Percentiles rank a stretch among this genome's conserved stretches.
These are phyloP conservation scores for Zaprionus kolodkinae DNA, from an alignment of 1,140 invertebrate species.

Conservation along the genomic window DNA sequence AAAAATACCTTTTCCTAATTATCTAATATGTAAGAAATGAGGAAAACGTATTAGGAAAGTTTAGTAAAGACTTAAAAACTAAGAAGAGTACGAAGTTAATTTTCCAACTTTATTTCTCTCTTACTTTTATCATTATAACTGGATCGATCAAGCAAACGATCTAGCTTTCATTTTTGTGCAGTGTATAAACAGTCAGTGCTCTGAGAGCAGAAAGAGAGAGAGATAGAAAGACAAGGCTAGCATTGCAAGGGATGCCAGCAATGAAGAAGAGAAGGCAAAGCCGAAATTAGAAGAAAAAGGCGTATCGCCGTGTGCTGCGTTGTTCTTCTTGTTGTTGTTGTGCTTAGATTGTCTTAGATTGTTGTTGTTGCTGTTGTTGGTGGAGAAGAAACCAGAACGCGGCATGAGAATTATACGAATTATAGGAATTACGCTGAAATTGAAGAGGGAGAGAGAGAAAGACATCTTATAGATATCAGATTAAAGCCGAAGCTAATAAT, in stretches of 20 bases:
- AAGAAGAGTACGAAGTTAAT: too few species aligned
- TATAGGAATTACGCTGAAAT: slow-evolving; percentile 77
- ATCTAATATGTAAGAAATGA: too few species aligned
- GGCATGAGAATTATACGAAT: slow-evolving; percentile 63
- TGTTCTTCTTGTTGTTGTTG: slow-evolving; percentile 28
- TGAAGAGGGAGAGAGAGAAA: slow-evolving; percentile 37
- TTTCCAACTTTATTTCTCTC: too few species aligned
- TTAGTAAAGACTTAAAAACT: too few species aligned
- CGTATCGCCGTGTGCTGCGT: slow-evolving; percentile 40
- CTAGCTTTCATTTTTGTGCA: slow-evolving; percentile 13
- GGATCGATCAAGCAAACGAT: too few species aligned
- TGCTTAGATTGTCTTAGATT: slow-evolving; percentile 5
- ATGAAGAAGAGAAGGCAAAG: slow-evolving; percentile 43
- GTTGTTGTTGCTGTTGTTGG: slow-evolving; percentile 39
- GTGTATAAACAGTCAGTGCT: slow-evolving; percentile 40
- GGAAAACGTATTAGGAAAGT: too few species aligned
- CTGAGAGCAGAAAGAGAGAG: slow-evolving; percentile 7
- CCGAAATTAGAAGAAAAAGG: slow-evolving; percentile 70
- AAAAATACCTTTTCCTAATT: too few species aligned
- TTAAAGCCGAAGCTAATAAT: slow-evolving; percentile 78
- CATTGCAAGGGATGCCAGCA: slow-evolving; percentile 8
- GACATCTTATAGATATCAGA: slow-evolving; percentile 78
- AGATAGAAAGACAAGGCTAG: slow-evolving; percentile 5
- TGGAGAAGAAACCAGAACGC: slow-evolving; percentile 31
- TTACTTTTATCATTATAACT: too few species aligned